Evolutionary conservation across 2,888 invertebrate genomes (phyloP).

Genomic region (Eupithecia tripunctaria): DNA sequence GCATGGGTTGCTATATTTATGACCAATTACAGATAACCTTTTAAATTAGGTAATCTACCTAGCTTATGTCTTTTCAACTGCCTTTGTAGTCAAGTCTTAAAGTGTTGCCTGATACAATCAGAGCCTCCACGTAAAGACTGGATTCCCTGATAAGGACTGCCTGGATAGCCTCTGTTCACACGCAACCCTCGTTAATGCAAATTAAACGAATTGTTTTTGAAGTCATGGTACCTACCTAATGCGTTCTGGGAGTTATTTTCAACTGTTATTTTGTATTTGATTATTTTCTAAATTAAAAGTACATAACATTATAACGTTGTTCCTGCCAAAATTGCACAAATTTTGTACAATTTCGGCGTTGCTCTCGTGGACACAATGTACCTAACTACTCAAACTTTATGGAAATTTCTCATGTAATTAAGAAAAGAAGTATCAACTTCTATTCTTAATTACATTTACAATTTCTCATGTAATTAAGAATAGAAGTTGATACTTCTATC

Average conservation of each 20-base stretch:
- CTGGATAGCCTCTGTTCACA: conserved; percentile 6
- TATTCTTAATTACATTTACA: too few species aligned
- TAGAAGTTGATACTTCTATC: too few species aligned
- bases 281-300: too few species aligned
- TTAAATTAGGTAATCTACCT: neutral
- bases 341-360: too few species aligned
- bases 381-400: too few species aligned
- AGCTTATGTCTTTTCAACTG: neutral
- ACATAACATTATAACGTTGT: too few species aligned
- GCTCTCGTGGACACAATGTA: too few species aligned
- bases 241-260: neutral
- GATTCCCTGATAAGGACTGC: neutral
- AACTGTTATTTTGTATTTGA: too few species aligned
- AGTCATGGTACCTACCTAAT: neutral
- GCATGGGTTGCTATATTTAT: neutral
- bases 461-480: too few species aligned
- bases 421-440: too few species aligned
- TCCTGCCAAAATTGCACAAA: too few species aligned
- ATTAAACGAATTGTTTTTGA: neutral
- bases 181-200: neutral
- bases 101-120: neutral
- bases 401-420: too few species aligned
- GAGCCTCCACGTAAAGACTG: neutral
- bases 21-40: neutral
- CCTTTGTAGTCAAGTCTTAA: conserved; percentile 3